Percentiles rank a stretch among this genome's conserved stretches.
Evolutionary conservation across 2,797 vertebrate genomes (phyloP).

Genomic region (Tinamus major): DNA sequence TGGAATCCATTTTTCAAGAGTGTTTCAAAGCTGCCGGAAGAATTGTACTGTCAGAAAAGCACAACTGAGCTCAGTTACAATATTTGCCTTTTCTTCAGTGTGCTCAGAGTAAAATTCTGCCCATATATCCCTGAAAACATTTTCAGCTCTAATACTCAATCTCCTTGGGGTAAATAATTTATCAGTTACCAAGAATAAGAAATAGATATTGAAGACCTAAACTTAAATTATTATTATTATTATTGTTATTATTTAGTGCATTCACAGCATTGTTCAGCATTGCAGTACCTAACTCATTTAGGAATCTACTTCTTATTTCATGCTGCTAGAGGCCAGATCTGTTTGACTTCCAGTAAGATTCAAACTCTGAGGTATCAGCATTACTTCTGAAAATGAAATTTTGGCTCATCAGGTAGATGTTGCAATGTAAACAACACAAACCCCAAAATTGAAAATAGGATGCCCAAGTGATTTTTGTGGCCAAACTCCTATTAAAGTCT

Average conservation of each 20-base stretch:
- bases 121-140: background rate
- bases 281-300: background rate
- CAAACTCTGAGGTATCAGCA: background rate
- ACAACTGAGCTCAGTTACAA: background rate
- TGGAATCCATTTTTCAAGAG: background rate
- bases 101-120: background rate
- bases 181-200: background rate
- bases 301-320: background rate
- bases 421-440: background rate
- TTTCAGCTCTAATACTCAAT: background rate
- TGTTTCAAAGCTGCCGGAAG: background rate
- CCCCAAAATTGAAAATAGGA: background rate
- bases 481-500: background rate
- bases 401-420: background rate
- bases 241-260: background rate
- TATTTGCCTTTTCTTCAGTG: background rate
- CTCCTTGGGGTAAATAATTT: background rate
- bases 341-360: background rate
- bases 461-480: background rate
- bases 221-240: background rate
- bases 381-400: constrained; percentile 14
- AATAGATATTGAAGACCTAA: background rate
- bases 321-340: background rate
- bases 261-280: background rate
- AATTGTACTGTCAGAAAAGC: background rate